Base-by-base conservation (phyloP, 2,888 invertebrate genomes). In the Amphipoea oculea region DNA sequence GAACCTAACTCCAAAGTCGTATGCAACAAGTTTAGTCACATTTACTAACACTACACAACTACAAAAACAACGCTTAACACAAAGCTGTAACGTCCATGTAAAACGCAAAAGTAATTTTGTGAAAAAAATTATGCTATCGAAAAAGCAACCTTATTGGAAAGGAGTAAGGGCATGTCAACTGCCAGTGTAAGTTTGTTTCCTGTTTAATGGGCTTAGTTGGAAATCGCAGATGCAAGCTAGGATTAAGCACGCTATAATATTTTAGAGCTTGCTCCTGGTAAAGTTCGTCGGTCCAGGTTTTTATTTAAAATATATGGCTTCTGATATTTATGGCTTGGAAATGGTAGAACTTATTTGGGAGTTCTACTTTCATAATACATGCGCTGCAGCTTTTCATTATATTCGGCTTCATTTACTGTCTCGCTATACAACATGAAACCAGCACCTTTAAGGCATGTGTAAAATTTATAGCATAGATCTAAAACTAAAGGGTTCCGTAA, bases 211-310 rank as follows among this genome's bases (percentile, higher is more conserved):
- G 82, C 77, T 88, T 86, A 84, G 89, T 82, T 80, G 65, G 73
- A 82, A 79, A 85, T 85, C 77, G 85, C 88, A 89, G 86, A 84
- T 86, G 88, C 89, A 89, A 63, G 80, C 71, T 76, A 73, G 89
- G 85, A 89, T 88, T 86, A 86, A 88, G 82, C 77, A 73, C 81
- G 78, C 73, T 79, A 83, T 89, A 81, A 88, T 86, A 89, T 84
- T 88, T 88, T 78, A 89, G 42, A 83, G 87, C 81, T 82, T 76
- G 70, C 65, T 79, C 63, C 83, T 45, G 76, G 78, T 66, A 79
- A 86, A 88, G 76, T 86, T 80, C n/a, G 66, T 42, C 42, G 68
- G 69, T 45, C 63, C 76, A 57, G 67, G 65, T 75, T 87, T 85
- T 84, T 87, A 75, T 85, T 74, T 76, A 54, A 73, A 67, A 78